Conservation (phyloP, 1,140 invertebrate species). For the Melanaphis sacchari region DNA sequence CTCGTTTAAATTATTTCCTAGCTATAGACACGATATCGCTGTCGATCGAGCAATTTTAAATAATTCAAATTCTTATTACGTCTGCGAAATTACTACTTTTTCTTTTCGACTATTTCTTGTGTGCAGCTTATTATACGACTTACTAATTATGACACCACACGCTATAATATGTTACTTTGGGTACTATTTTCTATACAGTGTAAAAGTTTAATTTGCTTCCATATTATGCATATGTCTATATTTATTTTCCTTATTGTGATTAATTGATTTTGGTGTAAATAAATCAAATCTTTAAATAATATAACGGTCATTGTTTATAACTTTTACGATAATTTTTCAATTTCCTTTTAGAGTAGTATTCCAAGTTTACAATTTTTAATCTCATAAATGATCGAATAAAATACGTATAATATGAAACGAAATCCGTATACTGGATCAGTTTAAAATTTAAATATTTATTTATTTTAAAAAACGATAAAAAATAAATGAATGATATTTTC, state of each 20-base stretch:
- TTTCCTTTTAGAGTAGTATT: not conserved
- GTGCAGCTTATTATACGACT: not conserved
- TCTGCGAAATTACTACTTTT: slow-evolving; percentile 13
- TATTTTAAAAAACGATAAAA: not conserved
- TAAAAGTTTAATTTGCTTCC: not conserved
- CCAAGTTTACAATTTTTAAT: not conserved
- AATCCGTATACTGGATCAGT: not conserved
- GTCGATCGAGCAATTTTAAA: not conserved
- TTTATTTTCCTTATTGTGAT: not conserved
- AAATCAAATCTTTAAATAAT: not conserved
- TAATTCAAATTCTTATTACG: not conserved
- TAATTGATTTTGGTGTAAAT: not conserved
- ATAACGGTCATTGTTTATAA: not conserved
- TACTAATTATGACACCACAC: not conserved
- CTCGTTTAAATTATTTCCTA: not conserved
- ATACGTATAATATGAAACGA: not conserved
- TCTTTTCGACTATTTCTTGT: not conserved
- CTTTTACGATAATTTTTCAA: not conserved
- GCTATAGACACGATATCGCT: not conserved
- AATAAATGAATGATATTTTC: not conserved
- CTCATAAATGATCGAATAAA: not conserved
- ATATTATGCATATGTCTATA: not conserved
- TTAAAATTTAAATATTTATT: not conserved
- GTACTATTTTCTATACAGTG: not conserved
- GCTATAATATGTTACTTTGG: not conserved